Base-by-base conservation (phyloP, 2,113 vertebrate species). In the Cololabis saira region DNA sequence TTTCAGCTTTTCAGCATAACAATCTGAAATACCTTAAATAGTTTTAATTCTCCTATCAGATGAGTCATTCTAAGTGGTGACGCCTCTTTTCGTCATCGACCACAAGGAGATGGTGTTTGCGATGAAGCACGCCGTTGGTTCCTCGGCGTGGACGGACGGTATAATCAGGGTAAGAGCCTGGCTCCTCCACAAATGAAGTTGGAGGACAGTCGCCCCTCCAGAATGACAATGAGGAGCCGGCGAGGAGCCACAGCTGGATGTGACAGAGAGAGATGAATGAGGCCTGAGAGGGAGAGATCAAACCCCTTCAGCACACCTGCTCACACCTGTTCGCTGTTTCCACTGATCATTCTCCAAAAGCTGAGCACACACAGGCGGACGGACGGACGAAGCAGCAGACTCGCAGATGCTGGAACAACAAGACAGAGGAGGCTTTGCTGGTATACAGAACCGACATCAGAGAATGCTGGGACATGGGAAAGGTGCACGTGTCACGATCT, bases 221-320 rank as follows among this genome's bases (percentile, higher is more conserved):
- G 84, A 86, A 89, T 91, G 87, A 85, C 83, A 91, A 90, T 89
- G 89, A 88, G 80, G 57, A 7, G 14, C 45, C 47, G 50, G 70
- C 71, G 40, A 33, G 50, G 75, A 71, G 69, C 70, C 74, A 74
- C 84, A 87, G 87, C 86, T 89, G 82, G 73, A 63, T 49, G 56
- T 77, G 82, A 84, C 77, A 81, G 64, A 76, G 53, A 73, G 72
- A 82, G 89, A 87, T 74, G 71, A 86, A 84, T 76, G 80, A 81
- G 60, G 69, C 55, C 57, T 58, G 71, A 63, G 74, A 74, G 37
- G 73, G 63, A 12, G 67, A 77, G 82, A 82, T 87, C 83, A 80
- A 89, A 85, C 63, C 67, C 47, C 41, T 24, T 42, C 81, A 49
- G 54, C 71, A 56, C 81, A 90, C 79, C 86, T 90, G 84, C 68